phyloP scores from a whole-genome alignment of 2,888 invertebrate genomes.

The Leptopterna dolabrata region DNA sequence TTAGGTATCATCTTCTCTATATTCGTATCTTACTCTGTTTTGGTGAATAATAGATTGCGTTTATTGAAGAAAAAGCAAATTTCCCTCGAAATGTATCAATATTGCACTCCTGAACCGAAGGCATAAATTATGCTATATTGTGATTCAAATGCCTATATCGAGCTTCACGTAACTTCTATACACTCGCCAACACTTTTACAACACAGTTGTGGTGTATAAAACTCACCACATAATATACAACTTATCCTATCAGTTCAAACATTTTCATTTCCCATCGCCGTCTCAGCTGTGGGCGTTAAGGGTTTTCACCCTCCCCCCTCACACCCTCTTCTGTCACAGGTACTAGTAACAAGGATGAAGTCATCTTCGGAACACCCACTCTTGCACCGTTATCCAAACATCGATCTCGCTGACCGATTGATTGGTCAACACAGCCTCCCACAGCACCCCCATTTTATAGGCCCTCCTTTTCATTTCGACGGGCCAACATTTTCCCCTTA shows the following conservation, averaged over 20 bases:
- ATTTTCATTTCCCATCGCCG: background rate
- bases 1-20: no score
- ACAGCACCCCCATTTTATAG: background rate
- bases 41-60: no score
- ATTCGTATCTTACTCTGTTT: no score
- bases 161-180: no score
- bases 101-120: no score
- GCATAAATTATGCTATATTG: no score
- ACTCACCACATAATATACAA: no score
- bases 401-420: background rate
- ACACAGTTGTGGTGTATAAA: no score
- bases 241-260: background rate
- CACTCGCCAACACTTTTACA: no score
- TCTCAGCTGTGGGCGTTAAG: background rate
- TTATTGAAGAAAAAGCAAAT: no score
- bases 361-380: background rate
- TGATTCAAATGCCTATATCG: no score
- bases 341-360: background rate
- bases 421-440: conserved; percentile 1
- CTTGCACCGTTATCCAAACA: background rate
- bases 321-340: background rate
- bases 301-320: background rate
- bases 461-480: background rate
- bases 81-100: no score
- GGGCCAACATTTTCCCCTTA: background rate